A percentile compares a stretch with the other conserved stretches of the same genome.
These are phyloP conservation scores for Limnephilus rhombicus DNA, from an alignment of 2,888 invertebrate species.

Conservation along the genomic window DNA sequence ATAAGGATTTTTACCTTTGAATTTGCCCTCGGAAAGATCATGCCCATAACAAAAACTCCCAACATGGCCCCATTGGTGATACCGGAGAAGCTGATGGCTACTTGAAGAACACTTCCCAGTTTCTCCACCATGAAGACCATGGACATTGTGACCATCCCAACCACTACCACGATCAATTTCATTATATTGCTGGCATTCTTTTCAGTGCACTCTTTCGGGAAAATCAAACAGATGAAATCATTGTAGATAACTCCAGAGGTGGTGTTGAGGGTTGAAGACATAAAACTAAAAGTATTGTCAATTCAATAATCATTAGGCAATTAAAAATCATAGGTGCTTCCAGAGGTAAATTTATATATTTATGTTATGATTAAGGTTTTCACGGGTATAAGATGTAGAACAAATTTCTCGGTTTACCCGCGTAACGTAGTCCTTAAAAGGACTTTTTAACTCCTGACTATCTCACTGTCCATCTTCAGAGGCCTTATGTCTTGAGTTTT, in stretches of 20 bases:
- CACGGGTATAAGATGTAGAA: no score
- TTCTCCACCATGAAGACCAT: conserved; percentile 80
- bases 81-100: conserved; percentile 80
- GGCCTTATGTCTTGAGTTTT: no score
- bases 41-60: conserved; percentile 83
- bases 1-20: conserved; percentile 72
- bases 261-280: conserved; percentile 82
- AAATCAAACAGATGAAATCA: conserved; percentile 79
- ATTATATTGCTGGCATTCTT: conserved; percentile 78
- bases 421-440: no score
- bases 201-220: conserved; percentile 75
- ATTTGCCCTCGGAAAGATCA: conserved; percentile 82
- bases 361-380: no score
- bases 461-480: no score
- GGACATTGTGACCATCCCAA: conserved; percentile 75
- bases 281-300: conserved; percentile 75
- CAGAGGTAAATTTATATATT: neutral
- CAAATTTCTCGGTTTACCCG: no score
- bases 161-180: conserved; percentile 73
- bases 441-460: no score
- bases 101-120: conserved; percentile 83
- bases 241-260: conserved; percentile 82
- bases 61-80: conserved; percentile 82
- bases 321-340: neutral
- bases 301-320: neutral